Evolutionary conservation across 2,113 vertebrate species (phyloP).

Genomic region (Nannobrachium achirus): DNA sequence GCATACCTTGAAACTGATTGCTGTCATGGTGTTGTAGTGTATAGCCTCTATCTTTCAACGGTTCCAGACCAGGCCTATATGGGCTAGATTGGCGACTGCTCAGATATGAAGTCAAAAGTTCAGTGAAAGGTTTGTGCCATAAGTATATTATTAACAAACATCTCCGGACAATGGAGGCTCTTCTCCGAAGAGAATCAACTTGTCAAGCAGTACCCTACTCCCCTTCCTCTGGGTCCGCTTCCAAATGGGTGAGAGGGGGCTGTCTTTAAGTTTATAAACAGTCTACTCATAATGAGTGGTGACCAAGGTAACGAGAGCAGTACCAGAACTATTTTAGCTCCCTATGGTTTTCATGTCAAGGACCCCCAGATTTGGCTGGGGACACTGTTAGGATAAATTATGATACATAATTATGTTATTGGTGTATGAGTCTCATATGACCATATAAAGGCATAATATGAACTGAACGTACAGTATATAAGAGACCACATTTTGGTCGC

Average conservation of each 20-base stretch:
- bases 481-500: too few relatives aligned
- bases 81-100: too few relatives aligned
- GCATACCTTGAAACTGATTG: constrained; percentile 45
- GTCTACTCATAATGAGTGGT: not conserved
- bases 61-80: too few relatives aligned
- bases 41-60: too few relatives aligned
- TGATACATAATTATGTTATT: too few relatives aligned
- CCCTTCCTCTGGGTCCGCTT: not conserved
- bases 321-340: not conserved
- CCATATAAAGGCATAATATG: too few relatives aligned
- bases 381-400: too few relatives aligned
- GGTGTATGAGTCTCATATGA: too few relatives aligned
- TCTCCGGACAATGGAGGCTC: not conserved
- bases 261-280: not conserved
- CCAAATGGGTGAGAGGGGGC: not conserved
- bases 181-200: not conserved
- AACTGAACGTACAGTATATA: too few relatives aligned
- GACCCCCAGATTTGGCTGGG: too few relatives aligned
- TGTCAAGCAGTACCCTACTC: not conserved
- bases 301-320: not conserved
- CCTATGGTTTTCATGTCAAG: too few relatives aligned
- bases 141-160: constrained; percentile 51
- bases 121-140: not conserved
- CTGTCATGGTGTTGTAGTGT: constrained; percentile 23
- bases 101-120: constrained; percentile 43